Conservation (phyloP, 2,888 invertebrate species). For the Brachynemurus nebulosus region DNA sequence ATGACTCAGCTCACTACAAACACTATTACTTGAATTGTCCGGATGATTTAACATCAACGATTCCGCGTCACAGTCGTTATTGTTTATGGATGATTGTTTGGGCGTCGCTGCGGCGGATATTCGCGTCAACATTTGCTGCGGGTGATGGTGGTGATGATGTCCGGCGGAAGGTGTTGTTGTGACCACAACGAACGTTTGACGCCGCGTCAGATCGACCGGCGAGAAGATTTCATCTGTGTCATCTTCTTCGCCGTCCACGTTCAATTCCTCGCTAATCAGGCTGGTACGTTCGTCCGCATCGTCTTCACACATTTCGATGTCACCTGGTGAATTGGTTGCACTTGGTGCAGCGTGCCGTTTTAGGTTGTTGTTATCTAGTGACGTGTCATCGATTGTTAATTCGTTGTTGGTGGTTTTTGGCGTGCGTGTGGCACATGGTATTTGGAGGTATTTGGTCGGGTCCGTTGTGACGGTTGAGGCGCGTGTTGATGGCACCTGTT, state of each 20-base stretch:
- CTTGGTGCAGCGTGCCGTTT: neutral
- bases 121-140: too few relatives aligned
- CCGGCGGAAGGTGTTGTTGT: conserved; percentile 12
- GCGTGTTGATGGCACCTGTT: too few relatives aligned
- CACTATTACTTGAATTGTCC: conserved; percentile 31
- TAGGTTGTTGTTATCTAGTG: conserved; percentile 15
- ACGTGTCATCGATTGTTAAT: conserved; percentile 20
- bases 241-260: conserved; percentile 32
- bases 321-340: conserved; percentile 16
- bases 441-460: neutral
- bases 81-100: neutral
- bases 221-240: conserved; percentile 31
- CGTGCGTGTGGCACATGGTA: conserved; percentile 7
- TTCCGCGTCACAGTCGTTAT: conserved; percentile 9
- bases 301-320: conserved; percentile 29
- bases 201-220: conserved; percentile 32
- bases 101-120: neutral
- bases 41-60: conserved; percentile 2
- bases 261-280: conserved; percentile 25
- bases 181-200: conserved; percentile 18
- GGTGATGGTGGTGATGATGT: too few relatives aligned
- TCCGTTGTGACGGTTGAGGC: neutral
- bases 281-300: conserved; percentile 25
- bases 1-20: conserved; percentile 32
- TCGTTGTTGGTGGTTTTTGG: too few relatives aligned